phyloP scores from a whole-genome alignment of 2,888 invertebrate species.

The Conomelus anceps region DNA sequence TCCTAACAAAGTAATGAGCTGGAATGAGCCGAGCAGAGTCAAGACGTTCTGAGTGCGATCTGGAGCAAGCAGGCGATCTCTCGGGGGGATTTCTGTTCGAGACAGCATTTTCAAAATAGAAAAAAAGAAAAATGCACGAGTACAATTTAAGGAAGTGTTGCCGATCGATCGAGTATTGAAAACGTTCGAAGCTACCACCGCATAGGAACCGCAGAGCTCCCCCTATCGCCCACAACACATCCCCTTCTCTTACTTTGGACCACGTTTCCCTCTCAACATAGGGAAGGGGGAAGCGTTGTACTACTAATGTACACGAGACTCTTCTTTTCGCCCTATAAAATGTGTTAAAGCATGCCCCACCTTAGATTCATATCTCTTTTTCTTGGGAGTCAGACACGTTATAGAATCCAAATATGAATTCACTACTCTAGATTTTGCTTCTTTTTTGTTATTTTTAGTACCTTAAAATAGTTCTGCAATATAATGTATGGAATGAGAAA shows the following conservation, averaged over 20 bases:
- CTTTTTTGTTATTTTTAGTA: neutral
- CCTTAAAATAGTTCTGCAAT: neutral
- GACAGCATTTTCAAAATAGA: neutral
- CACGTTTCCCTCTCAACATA: too few relatives aligned
- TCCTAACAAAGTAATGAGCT: neutral
- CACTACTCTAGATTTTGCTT: neutral
- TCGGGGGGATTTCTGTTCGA: neutral
- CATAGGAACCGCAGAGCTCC: constrained; percentile 5
- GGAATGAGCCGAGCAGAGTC: neutral
- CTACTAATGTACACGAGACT: neutral
- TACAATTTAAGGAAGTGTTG: neutral
- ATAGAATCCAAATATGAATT: neutral
- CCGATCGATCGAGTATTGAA: neutral
- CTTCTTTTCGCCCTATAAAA: neutral
- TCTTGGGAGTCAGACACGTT: neutral
- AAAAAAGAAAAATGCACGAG: neutral
- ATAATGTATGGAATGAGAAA: neutral
- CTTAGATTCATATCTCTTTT: neutral
- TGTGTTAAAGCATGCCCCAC: neutral
- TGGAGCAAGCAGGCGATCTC: neutral
- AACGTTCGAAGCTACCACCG: constrained; percentile 3
- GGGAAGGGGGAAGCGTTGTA: neutral
- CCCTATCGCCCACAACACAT: constrained; percentile 16
- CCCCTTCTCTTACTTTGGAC: constrained; percentile 16
- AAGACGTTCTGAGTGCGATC: neutral